Conservation (phyloP, 1,140 invertebrate species). For the Tribolium madens region DNA sequence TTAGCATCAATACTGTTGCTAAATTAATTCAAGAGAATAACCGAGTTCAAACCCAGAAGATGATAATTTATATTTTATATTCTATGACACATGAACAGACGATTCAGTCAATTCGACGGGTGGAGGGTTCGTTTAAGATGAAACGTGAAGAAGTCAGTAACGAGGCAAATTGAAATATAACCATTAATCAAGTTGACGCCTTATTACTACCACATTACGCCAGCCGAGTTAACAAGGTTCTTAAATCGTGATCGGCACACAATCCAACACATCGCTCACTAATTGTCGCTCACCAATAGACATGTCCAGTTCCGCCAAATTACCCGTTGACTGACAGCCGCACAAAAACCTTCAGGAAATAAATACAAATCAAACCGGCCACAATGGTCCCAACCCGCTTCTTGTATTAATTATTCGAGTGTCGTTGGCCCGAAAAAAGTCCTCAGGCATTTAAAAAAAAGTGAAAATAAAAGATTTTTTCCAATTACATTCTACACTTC, state of each 20-base stretch:
- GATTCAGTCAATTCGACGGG: neutral
- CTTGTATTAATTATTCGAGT: slow-evolving; percentile 29
- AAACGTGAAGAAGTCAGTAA: slow-evolving; percentile 47
- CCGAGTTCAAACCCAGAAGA: too few relatives aligned
- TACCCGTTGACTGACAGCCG: slow-evolving; percentile 35
- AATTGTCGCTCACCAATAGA: slow-evolving; percentile 48
- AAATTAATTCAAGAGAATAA: neutral
- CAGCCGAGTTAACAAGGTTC: slow-evolving; percentile 53
- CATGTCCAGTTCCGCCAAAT: slow-evolving; percentile 46
- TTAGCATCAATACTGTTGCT: neutral
- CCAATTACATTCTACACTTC: neutral
- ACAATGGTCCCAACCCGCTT: slow-evolving; percentile 22
- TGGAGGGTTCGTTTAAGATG: slow-evolving; percentile 14
- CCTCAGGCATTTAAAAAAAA: slow-evolving; percentile 21
- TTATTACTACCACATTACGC: slow-evolving; percentile 62
- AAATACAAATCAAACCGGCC: slow-evolving; percentile 33
- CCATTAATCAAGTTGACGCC: slow-evolving; percentile 59
- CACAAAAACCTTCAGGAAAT: slow-evolving; percentile 36
- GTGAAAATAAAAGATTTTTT: neutral
- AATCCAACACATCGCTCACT: slow-evolving; percentile 46
- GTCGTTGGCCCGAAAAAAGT: slow-evolving; percentile 35
- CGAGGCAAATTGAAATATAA: slow-evolving; percentile 60
- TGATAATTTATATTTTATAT: too few relatives aligned
- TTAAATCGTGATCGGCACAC: slow-evolving; percentile 52
- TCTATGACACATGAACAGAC: neutral